phyloP scores from a whole-genome alignment of 2,888 invertebrate species.

The Drosophila paramelanica region DNA sequence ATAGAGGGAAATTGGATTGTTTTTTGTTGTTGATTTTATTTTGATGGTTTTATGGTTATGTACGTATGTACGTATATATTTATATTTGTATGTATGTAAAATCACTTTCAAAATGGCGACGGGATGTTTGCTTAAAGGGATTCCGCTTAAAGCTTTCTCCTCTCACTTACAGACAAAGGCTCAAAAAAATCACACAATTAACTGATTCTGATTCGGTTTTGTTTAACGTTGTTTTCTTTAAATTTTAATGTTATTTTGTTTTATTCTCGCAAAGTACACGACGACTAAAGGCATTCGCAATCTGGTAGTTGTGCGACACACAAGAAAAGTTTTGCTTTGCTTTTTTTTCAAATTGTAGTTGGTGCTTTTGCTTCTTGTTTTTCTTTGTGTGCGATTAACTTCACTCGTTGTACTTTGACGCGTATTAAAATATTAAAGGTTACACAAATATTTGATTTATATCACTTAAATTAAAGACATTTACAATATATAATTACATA shows the following conservation, averaged over 20 bases:
- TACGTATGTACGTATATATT: constrained; percentile 52
- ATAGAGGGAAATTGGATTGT: constrained; percentile 47
- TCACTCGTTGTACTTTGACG: constrained; percentile 81
- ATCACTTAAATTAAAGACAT: constrained; percentile 79
- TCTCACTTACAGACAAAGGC: constrained; percentile 76
- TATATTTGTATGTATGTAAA: constrained; percentile 69
- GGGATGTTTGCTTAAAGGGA: constrained; percentile 74
- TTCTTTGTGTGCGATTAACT: constrained; percentile 67
- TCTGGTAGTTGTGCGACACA: constrained; percentile 44
- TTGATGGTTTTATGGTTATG: constrained; percentile 45
- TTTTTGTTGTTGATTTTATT: constrained; percentile 46
- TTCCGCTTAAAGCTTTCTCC: constrained; percentile 79
- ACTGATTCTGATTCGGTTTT: constrained; percentile 67
- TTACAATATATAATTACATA: constrained; percentile 80
- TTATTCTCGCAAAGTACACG: constrained; percentile 66
- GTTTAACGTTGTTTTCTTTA: constrained; percentile 61
- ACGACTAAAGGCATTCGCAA: constrained; percentile 32
- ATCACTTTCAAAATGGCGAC: constrained; percentile 80
- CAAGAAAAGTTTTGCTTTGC: constrained; percentile 54
- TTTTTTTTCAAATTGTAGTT: constrained; percentile 35
- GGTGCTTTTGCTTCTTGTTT: constrained; percentile 48
- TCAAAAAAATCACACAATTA: constrained; percentile 79
- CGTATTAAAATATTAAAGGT: constrained; percentile 74
- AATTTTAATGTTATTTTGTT: constrained; percentile 20
- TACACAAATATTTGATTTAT: constrained; percentile 78